Conservation (phyloP, 2,888 invertebrate species). For the Drosophila peninsularis region DNA sequence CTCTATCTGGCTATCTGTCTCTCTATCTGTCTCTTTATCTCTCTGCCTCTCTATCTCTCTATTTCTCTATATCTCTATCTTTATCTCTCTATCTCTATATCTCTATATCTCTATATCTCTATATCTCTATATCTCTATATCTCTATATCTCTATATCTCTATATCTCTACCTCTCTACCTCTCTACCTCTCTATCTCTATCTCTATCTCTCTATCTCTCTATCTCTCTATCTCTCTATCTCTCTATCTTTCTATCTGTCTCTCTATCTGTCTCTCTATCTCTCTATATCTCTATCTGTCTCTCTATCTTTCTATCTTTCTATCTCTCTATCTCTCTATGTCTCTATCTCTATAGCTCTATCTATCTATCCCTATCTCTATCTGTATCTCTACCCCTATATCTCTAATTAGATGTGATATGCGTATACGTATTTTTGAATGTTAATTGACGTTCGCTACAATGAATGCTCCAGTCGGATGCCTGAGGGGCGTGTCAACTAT, state of each 20-base stretch:
- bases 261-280: not conserved
- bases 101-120: no score
- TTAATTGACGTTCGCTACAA: not conserved
- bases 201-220: not conserved
- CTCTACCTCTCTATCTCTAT: not conserved
- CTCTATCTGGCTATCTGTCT: no score
- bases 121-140: no score
- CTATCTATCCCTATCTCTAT: not conserved
- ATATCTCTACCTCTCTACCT: not conserved
- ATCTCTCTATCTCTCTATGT: not conserved
- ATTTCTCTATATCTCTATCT: no score
- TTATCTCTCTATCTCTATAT: no score
- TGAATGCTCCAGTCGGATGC: not conserved
- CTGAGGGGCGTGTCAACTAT: slow-evolving; percentile 1
- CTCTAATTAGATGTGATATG: not conserved
- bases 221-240: not conserved
- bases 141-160: not conserved
- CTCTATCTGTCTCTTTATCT: no score
- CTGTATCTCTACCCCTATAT: not conserved
- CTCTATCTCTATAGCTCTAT: not conserved
- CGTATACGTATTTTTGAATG: not conserved
- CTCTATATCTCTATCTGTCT: not conserved
- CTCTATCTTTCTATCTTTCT: not conserved
- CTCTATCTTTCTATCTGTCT: not conserved
- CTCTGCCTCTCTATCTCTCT: no score